These are phyloP conservation scores for Leptopilina myrica DNA, from an alignment of 2,888 invertebrate genomes.

Conservation along the genomic window DNA sequence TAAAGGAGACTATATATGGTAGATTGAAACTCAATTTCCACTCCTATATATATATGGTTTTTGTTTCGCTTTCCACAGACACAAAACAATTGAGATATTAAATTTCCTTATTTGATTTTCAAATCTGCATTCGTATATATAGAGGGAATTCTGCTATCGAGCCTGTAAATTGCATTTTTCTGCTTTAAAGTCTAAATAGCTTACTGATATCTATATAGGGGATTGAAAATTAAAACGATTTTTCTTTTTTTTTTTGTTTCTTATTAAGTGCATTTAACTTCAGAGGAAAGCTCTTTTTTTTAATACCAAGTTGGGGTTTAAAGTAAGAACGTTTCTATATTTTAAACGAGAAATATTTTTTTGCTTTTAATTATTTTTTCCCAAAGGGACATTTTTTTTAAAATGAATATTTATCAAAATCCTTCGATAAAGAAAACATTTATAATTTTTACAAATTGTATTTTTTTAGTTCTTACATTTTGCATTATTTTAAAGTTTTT, in stretches of 20 bases:
- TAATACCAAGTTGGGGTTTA: too few species aligned
- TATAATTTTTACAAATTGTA: too few species aligned
- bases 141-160: not conserved
- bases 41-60: not conserved
- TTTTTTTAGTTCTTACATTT: too few species aligned
- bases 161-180: not conserved
- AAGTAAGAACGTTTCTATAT: too few species aligned
- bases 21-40: not conserved
- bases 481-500: too few species aligned
- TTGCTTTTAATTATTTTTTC: too few species aligned
- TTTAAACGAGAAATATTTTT: too few species aligned
- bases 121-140: constrained; percentile 12
- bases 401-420: too few species aligned
- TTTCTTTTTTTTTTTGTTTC: not conserved
- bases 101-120: constrained; percentile 3
- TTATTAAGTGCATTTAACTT: not conserved
- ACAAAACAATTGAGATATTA: constrained; percentile 1
- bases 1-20: not conserved
- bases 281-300: too few species aligned
- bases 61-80: not conserved
- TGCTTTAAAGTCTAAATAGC: not conserved
- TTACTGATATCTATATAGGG: not conserved
- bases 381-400: too few species aligned
- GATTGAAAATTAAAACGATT: not conserved
- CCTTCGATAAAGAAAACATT: too few species aligned